Conservation (phyloP, 2,888 invertebrate species). For the Dasysyrphus tricinctus region DNA sequence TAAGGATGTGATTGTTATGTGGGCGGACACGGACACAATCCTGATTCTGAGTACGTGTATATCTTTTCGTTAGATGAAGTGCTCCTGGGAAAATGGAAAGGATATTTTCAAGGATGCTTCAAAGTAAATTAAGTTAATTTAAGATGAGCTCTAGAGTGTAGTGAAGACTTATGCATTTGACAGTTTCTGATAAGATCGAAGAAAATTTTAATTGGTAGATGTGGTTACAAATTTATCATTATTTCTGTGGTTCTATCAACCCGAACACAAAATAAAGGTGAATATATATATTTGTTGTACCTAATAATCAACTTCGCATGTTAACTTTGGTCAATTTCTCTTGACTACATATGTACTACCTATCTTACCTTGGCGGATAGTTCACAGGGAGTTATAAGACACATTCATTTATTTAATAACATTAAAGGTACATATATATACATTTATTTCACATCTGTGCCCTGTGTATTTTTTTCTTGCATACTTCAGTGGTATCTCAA, state of each 20-base stretch:
- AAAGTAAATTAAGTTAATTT: conserved; percentile 71
- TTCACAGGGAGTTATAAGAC: too few species aligned
- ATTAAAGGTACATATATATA: too few species aligned
- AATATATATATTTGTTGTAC: too few species aligned
- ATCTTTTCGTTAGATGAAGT: conserved; percentile 35
- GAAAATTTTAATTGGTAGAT: conserved; percentile 21
- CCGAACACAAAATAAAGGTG: too few species aligned
- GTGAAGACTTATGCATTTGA: conserved; percentile 64
- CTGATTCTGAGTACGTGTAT: conserved; percentile 26
- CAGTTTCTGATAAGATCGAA: conserved; percentile 68
- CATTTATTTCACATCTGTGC: too few species aligned
- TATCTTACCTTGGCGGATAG: too few species aligned
- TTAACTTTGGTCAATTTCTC: too few species aligned
- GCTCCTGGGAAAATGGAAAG: conserved; percentile 66
- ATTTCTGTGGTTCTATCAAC: not conserved
- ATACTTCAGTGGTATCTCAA: too few species aligned
- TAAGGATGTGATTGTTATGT: conserved; percentile 14
- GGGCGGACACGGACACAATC: conserved; percentile 32
- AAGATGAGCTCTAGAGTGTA: conserved; percentile 38
- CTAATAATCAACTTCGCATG: too few species aligned
- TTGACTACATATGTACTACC: too few species aligned
- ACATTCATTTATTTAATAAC: too few species aligned
- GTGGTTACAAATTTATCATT: not conserved
- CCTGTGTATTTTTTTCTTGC: too few species aligned
- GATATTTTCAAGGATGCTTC: conserved; percentile 72